Evolutionary conservation across 2,113 vertebrate genomes (phyloP), one percentile per base, ranked within the genome.

Genomic region (Zapus hudsonius): DNA sequence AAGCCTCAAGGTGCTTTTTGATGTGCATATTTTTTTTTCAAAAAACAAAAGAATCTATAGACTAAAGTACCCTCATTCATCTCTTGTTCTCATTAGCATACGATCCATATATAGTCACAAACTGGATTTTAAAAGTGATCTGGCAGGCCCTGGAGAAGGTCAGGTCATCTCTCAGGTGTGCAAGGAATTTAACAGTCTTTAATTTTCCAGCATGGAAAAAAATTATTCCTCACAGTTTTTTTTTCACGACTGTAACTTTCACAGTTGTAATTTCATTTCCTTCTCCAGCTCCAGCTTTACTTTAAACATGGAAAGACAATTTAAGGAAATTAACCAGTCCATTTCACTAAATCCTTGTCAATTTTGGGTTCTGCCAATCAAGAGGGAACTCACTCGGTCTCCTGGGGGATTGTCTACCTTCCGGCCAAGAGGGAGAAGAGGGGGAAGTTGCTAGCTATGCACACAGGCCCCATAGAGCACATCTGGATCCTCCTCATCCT

Each of bases 261-360:
- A 86, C 9, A 16, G 9, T 67, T 74, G 47, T 38, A 76, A 84
- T 7, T 73, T 81, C 63, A 52, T 89, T 89, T 95, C 73, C 74
- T 12, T 81, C 64, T 82, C 36, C 20, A 81, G 29, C 10, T 20
- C 29, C 22, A 17, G 38, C n/a, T n/a, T 84, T 36, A 61, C 61
- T 52, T n/a, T 59, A 33, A 84, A 52, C 12, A 20, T 47, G 87
- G 31, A 70, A 70, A 91, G 73, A 70, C 47, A 92, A 83, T 52
- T 70, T n/a, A 89, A 81, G 78, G 70, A 55, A 83, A 80, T 83
- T 55, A 81, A 70, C 36, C 33, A 61, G 33, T 22, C 63, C 20
- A 9, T 61, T 81, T 73, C 78, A 89, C 81, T 75, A 85, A 85
- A 61, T 79, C 36, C 3, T 90, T 93, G 70, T 79, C n/a, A 73